A percentile compares a stretch with the other conserved stretches of the same genome.
Conservation (phyloP, 2,113 vertebrate species). For the Paracanthobrama guichenoti region DNA sequence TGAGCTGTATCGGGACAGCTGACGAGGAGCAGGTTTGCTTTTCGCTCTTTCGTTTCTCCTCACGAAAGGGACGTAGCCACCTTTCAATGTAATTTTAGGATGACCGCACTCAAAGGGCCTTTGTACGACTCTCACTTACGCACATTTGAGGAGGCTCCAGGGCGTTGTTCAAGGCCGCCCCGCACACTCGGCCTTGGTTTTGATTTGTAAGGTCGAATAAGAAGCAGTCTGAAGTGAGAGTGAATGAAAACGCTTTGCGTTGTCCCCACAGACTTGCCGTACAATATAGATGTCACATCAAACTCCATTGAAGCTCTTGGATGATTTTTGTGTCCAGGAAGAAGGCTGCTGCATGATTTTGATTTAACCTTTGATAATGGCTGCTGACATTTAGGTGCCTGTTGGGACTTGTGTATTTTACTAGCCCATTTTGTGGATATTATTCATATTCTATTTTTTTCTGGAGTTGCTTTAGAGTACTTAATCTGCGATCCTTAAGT, state of each 20-base stretch:
- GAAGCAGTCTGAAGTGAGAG: conserved; percentile 35
- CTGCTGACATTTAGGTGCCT: conserved; percentile 43
- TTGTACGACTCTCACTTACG: conserved; percentile 18
- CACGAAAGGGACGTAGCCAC: neutral
- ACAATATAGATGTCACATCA: conserved; percentile 52
- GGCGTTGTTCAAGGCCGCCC: conserved; percentile 17
- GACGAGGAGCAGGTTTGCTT: conserved; percentile 38
- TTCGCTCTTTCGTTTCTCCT: neutral
- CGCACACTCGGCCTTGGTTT: conserved; percentile 31
- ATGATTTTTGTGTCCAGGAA: conserved; percentile 39
- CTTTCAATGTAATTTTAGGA: neutral
- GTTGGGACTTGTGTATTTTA: conserved; percentile 41
- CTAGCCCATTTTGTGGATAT: conserved; percentile 24
- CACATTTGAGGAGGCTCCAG: conserved; percentile 29
- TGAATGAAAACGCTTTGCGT: conserved; percentile 1
- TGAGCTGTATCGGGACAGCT: conserved; percentile 60
- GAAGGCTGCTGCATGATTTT: conserved; percentile 45
- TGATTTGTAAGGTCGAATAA: conserved; percentile 41
- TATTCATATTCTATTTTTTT: conserved; percentile 8
- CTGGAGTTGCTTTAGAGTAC: conserved; percentile 9
- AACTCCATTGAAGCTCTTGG: conserved; percentile 22
- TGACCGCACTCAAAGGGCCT: conserved; percentile 23
- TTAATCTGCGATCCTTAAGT: conserved; percentile 36
- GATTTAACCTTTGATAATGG: conserved; percentile 48
- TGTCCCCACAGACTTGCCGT: conserved; percentile 36